Evolutionary conservation across 2,888 invertebrate species (phyloP).

Genomic region (Drosophila siamana): DNA sequence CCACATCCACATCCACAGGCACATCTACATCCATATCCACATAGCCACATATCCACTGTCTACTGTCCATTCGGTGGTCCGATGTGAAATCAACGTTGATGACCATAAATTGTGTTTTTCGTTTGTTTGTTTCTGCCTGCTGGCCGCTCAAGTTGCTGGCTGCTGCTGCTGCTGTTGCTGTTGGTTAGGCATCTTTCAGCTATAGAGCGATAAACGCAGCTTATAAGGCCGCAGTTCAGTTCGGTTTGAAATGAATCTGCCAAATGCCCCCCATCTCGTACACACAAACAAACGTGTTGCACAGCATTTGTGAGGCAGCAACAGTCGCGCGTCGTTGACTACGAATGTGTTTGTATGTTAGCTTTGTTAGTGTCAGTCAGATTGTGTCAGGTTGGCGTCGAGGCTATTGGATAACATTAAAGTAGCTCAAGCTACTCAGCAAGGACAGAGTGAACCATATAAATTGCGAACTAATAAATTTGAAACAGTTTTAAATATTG

Average conservation of each 20-base stretch:
- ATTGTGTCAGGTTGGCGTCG: slow-evolving; percentile 34
- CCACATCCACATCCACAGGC: slow-evolving; percentile 24
- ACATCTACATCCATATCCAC: slow-evolving; percentile 16
- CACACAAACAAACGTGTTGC: slow-evolving; percentile 1
- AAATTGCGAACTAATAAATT: not conserved
- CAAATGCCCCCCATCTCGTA: slow-evolving; percentile 51
- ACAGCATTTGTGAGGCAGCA: slow-evolving; percentile 8
- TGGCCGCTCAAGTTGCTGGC: slow-evolving; percentile 20
- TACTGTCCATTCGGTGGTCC: slow-evolving; percentile 55
- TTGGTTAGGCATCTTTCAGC: slow-evolving; percentile 50
- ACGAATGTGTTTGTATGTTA: slow-evolving; percentile 4
- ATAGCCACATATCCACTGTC: slow-evolving; percentile 29
- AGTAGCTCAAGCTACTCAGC: slow-evolving; percentile 19
- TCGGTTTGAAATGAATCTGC: slow-evolving; percentile 80
- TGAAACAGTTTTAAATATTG: not conserved
- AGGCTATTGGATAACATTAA: slow-evolving; percentile 33
- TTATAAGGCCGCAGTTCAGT: slow-evolving; percentile 46
- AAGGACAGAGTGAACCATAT: not conserved
- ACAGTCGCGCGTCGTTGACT: not conserved
- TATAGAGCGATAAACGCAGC: slow-evolving; percentile 73
- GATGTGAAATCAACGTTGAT: slow-evolving; percentile 83
- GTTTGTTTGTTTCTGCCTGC: slow-evolving; percentile 44
- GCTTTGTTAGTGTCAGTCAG: slow-evolving; percentile 24
- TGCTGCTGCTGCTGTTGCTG: slow-evolving; percentile 34
- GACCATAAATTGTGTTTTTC: slow-evolving; percentile 80